phyloP scores from a whole-genome alignment of 2,888 invertebrate genomes.

The Salticus scenicus region DNA sequence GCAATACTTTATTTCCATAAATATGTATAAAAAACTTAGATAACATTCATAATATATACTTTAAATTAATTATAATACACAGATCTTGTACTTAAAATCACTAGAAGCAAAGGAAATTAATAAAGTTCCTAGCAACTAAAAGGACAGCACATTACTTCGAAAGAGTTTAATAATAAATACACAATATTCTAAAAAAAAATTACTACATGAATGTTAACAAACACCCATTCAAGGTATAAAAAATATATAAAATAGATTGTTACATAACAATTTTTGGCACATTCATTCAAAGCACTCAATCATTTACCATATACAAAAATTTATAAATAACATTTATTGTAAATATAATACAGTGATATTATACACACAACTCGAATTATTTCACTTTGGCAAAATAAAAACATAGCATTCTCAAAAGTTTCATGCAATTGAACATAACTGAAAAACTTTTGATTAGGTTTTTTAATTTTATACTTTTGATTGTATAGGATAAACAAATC shows the following conservation, averaged over 20 bases:
- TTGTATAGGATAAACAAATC: too few relatives aligned
- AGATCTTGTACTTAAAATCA: slow-evolving; percentile 19
- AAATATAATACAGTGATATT: too few relatives aligned
- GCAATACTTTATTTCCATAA: neutral
- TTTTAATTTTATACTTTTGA: too few relatives aligned
- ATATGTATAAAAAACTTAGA: neutral
- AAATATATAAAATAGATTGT: neutral
- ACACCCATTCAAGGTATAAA: neutral
- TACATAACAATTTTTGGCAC: slow-evolving; percentile 46
- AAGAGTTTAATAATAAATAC: neutral
- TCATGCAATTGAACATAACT: too few relatives aligned
- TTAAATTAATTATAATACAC: neutral
- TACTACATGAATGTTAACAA: neutral
- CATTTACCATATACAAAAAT: slow-evolving; percentile 20
- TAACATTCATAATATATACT: neutral
- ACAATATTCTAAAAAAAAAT: neutral
- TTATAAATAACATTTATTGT: neutral
- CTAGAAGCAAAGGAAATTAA: slow-evolving; percentile 1
- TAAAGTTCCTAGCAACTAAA: neutral
- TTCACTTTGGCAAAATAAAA: too few relatives aligned
- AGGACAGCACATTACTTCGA: neutral
- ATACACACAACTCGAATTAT: too few relatives aligned
- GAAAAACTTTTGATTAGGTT: too few relatives aligned
- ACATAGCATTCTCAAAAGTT: too few relatives aligned
- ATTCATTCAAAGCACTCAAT: slow-evolving; percentile 27